A percentile compares a stretch with the other conserved stretches of the same genome.
phyloP scores from a whole-genome alignment of 1,140 invertebrate species.

The Apis florea region DNA sequence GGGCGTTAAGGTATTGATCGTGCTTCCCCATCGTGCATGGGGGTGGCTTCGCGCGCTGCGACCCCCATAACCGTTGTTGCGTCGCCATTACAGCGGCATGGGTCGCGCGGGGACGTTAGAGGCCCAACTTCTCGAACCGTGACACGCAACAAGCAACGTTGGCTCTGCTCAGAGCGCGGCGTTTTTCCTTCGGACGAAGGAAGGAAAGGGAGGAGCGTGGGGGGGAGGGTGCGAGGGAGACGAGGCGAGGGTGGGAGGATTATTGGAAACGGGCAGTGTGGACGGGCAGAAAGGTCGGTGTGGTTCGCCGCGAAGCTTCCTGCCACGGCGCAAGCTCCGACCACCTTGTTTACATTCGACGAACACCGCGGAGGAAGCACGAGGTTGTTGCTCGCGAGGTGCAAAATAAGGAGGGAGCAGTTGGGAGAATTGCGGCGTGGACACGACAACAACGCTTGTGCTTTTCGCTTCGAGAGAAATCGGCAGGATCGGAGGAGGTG shows the following conservation, averaged over 20 bases:
- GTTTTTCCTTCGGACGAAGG: neutral
- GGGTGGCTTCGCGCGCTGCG: constrained; percentile 69
- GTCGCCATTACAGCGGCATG: constrained; percentile 69
- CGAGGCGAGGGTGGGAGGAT: neutral
- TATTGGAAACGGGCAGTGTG: too few species aligned
- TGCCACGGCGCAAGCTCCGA: constrained; percentile 61
- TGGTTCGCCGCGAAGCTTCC: constrained; percentile 51
- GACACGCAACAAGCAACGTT: neutral
- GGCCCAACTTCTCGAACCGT: constrained; percentile 37
- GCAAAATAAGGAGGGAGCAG: constrained; percentile 16
- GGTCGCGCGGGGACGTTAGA: constrained; percentile 44
- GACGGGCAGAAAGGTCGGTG: constrained; percentile 47
- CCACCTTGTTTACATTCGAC: constrained; percentile 62
- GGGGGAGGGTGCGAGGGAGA: neutral
- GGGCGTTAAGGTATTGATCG: constrained; percentile 72
- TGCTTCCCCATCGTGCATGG: constrained; percentile 68
- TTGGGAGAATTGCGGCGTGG: neutral
- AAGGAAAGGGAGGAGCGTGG: neutral
- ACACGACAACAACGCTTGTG: neutral
- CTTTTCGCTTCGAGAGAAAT: neutral
- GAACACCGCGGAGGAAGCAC: constrained; percentile 52
- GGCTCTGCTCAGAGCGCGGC: too few species aligned
- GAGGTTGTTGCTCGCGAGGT: constrained; percentile 42
- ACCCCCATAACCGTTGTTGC: constrained; percentile 65
- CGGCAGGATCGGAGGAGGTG: neutral